Evolutionary conservation across 2,888 invertebrate species (phyloP).

Genomic region (Lasioglossum zephyrum): DNA sequence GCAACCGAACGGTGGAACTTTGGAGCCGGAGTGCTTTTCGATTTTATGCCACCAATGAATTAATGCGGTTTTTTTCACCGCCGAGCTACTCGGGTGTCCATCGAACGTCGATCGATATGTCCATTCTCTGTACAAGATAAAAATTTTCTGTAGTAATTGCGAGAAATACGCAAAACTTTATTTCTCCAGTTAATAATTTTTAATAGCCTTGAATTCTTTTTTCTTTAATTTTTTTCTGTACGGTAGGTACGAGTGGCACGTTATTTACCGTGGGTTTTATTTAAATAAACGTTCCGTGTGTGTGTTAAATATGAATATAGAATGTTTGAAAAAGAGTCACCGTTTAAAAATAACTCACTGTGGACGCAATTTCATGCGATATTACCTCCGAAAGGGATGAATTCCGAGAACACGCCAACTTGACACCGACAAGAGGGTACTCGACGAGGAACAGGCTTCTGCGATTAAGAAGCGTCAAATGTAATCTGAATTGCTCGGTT

Average conservation of each 20-base stretch:
- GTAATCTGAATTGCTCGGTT: neutral
- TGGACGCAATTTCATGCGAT: neutral
- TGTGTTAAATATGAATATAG: neutral
- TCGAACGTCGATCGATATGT: neutral
- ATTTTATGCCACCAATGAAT: neutral
- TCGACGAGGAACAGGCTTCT: conserved; percentile 1
- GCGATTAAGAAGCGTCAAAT: conserved; percentile 1
- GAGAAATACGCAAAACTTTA: neutral
- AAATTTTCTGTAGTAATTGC: neutral
- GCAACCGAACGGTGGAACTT: conserved; percentile 5
- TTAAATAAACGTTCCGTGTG: neutral
- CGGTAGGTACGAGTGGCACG: neutral
- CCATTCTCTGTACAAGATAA: neutral
- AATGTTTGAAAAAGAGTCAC: neutral
- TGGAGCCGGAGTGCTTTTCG: neutral
- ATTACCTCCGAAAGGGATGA: neutral
- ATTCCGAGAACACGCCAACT: neutral
- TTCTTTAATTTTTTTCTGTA: neutral
- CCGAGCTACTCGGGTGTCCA: neutral
- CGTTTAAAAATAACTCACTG: neutral
- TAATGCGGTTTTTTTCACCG: neutral
- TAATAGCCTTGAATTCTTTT: no score
- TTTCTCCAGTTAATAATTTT: neutral
- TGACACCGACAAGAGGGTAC: neutral
- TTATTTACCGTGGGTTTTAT: neutral